phyloP scores from a whole-genome alignment of 2,888 invertebrate genomes.

The Amiota minor region DNA sequence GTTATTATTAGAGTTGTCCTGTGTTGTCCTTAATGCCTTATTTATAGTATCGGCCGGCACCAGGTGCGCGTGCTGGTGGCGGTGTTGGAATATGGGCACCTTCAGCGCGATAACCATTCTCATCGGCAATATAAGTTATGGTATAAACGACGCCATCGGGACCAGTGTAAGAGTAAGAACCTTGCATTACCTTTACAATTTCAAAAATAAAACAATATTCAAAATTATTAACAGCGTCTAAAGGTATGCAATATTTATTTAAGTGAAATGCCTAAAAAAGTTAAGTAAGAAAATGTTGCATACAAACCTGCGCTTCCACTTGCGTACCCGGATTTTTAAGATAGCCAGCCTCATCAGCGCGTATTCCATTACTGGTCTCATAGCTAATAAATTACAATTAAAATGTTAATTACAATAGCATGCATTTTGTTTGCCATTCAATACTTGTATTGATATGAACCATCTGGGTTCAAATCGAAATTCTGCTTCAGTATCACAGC shows the following conservation, averaged over 20 bases:
- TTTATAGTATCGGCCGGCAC: constrained; percentile 31
- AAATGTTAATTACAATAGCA: constrained; percentile 6
- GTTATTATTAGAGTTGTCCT: constrained; percentile 66
- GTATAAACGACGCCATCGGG: constrained; percentile 77
- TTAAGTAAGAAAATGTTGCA: constrained; percentile 11
- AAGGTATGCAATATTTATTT: constrained; percentile 33
- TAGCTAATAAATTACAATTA: constrained; percentile 72
- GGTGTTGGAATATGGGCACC: constrained; percentile 75
- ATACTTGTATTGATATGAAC: constrained; percentile 75
- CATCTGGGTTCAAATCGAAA: constrained; percentile 75
- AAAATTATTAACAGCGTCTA: constrained; percentile 6
- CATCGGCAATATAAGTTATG: constrained; percentile 75
- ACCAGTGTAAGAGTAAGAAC: constrained; percentile 77
- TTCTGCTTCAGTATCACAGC: constrained; percentile 75
- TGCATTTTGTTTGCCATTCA: neutral
- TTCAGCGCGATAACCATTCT: constrained; percentile 75
- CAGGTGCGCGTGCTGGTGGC: constrained; percentile 67
- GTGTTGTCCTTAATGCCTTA: too few relatives aligned
- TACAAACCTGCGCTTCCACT: constrained; percentile 75
- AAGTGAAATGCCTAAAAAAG: constrained; percentile 29
- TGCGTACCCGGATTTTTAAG: constrained; percentile 77
- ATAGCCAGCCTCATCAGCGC: constrained; percentile 78
- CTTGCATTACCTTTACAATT: constrained; percentile 75
- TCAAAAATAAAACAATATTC: neutral
- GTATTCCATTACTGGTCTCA: constrained; percentile 80